Evolutionary conservation across 2,888 invertebrate genomes (phyloP), one percentile per base, ranked within the genome.

Genomic region (Diachrysia chrysitis): DNA sequence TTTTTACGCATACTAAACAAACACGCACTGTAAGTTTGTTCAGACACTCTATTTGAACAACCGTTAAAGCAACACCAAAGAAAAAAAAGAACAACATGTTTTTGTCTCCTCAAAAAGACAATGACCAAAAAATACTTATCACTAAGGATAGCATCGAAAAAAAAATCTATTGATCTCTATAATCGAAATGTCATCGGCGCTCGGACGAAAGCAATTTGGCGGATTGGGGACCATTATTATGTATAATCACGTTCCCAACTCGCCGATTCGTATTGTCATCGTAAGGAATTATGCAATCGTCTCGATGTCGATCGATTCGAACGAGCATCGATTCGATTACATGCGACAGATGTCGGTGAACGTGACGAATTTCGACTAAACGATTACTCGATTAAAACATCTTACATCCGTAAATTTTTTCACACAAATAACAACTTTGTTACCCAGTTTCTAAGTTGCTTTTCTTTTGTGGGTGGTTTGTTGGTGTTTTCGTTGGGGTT

Each of bases 341-440:
- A 83, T 91, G 91, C 94, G 95, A 95, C 95, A 95, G 95, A 94
- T 95, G 95, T 94, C 92, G 89, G 90, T 86, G 92, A 90, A 95
- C 95, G 95, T 95, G 95, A 95, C 95, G 95, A 95, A 95, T 95
- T 94, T 95, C 83, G 91, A 90, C 91, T 87, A 90, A 90, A 89
- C 88, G 84, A 84, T 82, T 85, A 83, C 73, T 79, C 76, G 73
- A 80, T 79, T 81, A 85, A 83, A 88, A 68, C 78, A 78, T 81
- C 79, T 73, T 83, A 88, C 79, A 73, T 79, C 77, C 79, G 17
- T 17, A 0, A 48, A 6, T 48, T 0, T 60, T 58, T 23, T 1
- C 23, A 62, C 29, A 2, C 25, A 3, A 87, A 71, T 83, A 66
- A 79, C 58, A 69, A 58, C 79, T 80, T 69, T 86, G 74, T 63